These are phyloP conservation scores for Drosophila subobscura DNA, from an alignment of 1,140 invertebrate genomes.

Conservation along the genomic window DNA sequence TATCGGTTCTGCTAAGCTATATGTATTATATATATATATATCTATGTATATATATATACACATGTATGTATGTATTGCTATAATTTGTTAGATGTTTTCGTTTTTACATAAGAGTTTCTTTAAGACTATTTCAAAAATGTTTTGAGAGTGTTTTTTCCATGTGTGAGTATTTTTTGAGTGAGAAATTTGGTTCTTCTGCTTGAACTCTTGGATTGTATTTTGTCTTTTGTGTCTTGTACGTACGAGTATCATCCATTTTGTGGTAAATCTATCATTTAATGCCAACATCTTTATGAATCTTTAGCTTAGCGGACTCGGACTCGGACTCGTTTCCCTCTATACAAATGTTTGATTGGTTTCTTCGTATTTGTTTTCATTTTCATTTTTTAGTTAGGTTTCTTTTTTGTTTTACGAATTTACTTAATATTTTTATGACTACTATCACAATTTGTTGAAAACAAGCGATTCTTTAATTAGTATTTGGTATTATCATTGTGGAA, in stretches of 20 bases:
- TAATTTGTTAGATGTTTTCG: conserved; percentile 63
- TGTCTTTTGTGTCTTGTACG: conserved; percentile 5
- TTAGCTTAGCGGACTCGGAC: conserved; percentile 16
- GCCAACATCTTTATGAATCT: conserved; percentile 19
- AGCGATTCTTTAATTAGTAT: conserved; percentile 63
- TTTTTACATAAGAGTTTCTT: conserved; percentile 64
- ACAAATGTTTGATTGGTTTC: conserved; percentile 42
- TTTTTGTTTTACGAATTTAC: conserved; percentile 65
- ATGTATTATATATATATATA: conserved; percentile 52
- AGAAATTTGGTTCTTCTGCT: conserved; percentile 43
- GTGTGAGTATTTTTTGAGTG: conserved; percentile 26
- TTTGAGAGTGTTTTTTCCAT: conserved; percentile 38
- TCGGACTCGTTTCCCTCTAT: conserved; percentile 25
- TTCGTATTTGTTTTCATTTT: conserved; percentile 13
- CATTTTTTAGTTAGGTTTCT: conserved; percentile 44
- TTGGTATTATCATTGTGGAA: conserved; percentile 42
- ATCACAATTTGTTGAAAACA: conserved; percentile 81
- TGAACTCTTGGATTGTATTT: conserved; percentile 34
- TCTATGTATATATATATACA: conserved; percentile 38
- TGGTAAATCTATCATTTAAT: conserved; percentile 37
- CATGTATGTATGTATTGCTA: conserved; percentile 56
- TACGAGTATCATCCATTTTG: conserved; percentile 1
- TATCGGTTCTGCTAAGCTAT: conserved; percentile 78
- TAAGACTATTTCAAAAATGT: conserved; percentile 76
- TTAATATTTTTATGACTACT: conserved; percentile 82